Percentiles rank a stretch among this genome's conserved stretches.
These are phyloP conservation scores for Anolis apletophallus DNA, from an alignment of 2,797 vertebrate genomes.

Conservation along the genomic window DNA sequence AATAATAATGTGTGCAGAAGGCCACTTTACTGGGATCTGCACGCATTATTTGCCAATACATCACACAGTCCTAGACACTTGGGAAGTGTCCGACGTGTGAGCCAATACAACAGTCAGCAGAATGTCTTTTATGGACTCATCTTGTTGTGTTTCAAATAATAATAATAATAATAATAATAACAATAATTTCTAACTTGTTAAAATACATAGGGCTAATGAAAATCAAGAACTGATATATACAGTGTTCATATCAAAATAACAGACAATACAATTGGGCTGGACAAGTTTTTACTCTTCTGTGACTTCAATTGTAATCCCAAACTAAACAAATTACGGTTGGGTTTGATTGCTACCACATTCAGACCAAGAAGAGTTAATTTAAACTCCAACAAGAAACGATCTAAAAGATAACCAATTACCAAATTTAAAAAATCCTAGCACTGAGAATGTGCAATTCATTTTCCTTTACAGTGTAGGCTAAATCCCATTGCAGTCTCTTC, in stretches of 20 bases:
- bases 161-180: no score
- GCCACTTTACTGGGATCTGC: no score
- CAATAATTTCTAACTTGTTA: no score
- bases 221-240: slow-evolving; percentile 20
- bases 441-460: background rate
- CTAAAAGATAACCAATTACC: slow-evolving; percentile 5
- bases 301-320: slow-evolving; percentile 8
- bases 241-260: slow-evolving; percentile 16
- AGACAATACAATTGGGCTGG: background rate
- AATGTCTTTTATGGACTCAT: no score
- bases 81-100: no score
- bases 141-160: no score
- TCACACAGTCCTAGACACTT: no score
- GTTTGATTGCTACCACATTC: slow-evolving; percentile 13
- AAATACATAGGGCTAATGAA: background rate
- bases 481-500: slow-evolving; percentile 14
- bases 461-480: slow-evolving; percentile 9
- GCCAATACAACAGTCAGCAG: no score
- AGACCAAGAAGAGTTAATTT: slow-evolving; percentile 27
- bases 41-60: no score
- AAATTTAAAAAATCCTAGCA: background rate
- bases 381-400: background rate
- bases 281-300: background rate
- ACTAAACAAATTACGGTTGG: slow-evolving; percentile 21
- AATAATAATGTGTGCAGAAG: no score